phyloP scores from a whole-genome alignment of 2,113 vertebrate genomes.

The Thoracochromis brauschi region DNA sequence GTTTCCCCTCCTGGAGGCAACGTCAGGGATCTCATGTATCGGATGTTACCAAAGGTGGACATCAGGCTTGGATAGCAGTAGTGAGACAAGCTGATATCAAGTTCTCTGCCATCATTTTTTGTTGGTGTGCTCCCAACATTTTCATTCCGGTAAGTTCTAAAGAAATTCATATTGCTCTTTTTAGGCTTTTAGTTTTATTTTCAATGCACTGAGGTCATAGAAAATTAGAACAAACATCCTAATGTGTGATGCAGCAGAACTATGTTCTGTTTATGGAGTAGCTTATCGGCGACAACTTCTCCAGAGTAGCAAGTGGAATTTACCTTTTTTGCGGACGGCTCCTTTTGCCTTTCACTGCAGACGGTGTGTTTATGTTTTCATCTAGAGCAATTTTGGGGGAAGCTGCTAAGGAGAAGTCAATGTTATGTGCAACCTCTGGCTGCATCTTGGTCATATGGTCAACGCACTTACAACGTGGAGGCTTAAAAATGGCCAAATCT shows the following conservation, averaged over 20 bases:
- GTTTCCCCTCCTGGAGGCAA: neutral
- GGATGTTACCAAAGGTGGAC: too few relatives aligned
- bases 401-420: neutral
- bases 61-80: too few relatives aligned
- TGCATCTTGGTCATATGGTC: neutral
- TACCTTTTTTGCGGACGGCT: accelerated
- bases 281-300: accelerated
- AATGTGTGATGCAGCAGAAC: neutral
- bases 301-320: too few relatives aligned
- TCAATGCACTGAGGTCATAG: neutral
- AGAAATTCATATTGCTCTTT: neutral
- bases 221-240: accelerated
- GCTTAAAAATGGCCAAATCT: neutral
- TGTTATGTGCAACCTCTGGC: neutral
- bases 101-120: too few relatives aligned
- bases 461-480: accelerated
- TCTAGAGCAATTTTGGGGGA: accelerated
- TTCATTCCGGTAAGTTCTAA: neutral
- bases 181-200: accelerated
- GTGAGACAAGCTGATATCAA: too few relatives aligned
- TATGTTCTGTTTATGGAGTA: too few relatives aligned
- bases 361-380: accelerated
- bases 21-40: accelerated
- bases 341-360: neutral
- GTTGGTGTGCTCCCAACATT: neutral